These are phyloP conservation scores for Dryadula phaetusa DNA, from an alignment of 2,888 invertebrate genomes.

Conservation along the genomic window DNA sequence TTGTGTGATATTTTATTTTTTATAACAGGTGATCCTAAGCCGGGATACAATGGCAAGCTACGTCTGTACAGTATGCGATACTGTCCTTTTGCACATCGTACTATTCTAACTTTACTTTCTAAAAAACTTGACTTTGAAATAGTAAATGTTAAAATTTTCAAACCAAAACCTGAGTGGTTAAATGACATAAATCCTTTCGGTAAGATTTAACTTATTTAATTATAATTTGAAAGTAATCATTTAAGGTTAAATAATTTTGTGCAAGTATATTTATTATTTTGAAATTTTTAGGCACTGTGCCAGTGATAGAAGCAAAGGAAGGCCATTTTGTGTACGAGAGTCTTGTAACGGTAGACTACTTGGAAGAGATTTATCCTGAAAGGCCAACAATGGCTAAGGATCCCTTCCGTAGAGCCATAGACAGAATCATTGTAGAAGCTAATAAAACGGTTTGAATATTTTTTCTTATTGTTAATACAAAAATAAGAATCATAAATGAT, in stretches of 20 bases:
- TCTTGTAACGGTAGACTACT: conserved; percentile 90
- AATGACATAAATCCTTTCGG: conserved; percentile 4
- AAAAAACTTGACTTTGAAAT: conserved; percentile 91
- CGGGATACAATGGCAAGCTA: conserved; percentile 86
- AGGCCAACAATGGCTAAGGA: conserved; percentile 87
- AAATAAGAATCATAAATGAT: neutral
- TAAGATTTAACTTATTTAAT: too few species aligned
- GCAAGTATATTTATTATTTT: neutral
- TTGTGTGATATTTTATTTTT: neutral
- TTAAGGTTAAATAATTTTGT: too few species aligned
- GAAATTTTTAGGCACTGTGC: conserved; percentile 85
- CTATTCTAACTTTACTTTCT: conserved; percentile 89
- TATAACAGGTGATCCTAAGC: conserved; percentile 85
- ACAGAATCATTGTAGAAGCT: conserved; percentile 87
- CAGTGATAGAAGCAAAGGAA: conserved; percentile 88
- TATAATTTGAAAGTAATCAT: too few species aligned
- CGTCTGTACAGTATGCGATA: conserved; percentile 92
- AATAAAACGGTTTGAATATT: conserved; percentile 57
- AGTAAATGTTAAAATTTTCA: conserved; percentile 80
- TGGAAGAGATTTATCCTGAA: conserved; percentile 90
- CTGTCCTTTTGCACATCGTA: conserved; percentile 92
- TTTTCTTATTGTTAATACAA: neutral
- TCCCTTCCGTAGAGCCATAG: conserved; percentile 87
- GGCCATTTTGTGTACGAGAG: conserved; percentile 89
- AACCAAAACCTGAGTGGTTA: conserved; percentile 93